Evolutionary conservation across 2,888 invertebrate genomes (phyloP), one percentile per base, ranked within the genome.

Genomic region (Atethmia centrago): DNA sequence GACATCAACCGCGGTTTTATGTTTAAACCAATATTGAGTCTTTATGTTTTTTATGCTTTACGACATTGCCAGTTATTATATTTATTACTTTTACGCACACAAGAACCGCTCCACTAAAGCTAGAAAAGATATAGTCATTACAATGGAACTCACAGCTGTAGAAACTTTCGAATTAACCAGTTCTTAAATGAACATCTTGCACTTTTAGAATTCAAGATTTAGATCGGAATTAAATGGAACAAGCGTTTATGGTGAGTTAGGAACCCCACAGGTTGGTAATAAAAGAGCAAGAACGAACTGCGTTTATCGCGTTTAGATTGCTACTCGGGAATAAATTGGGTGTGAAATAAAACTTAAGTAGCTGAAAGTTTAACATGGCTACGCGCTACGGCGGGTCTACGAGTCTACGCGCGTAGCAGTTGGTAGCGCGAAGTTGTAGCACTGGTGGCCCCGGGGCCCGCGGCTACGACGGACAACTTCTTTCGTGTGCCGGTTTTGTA

Each of bases 1-100:
- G 94, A 93, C 92, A 93, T 92, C 93, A 94, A 94, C 93, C 89
- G 91, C 90, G 82, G 90, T 91, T 94, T 95, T 94, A 95, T 92
- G 92, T 89, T 88, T 91, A 86, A 89, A 90, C 91, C 95, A 93
- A 93, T 95, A 94, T 94, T 94, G 92, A 90, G 90, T 90, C 92
- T 93, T 93, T 94, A 93, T 92, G 89, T 87, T 82, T 91, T 92
- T 92, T 90, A 92, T 92, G 87, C 84, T 93, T 94, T 92, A 93
- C 89, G 93, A 91, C 88, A 89, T 89, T 90, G 89, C 89, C 88
- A 87, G 91, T 91, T 91, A 91, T 91, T 86, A 87, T 69, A 83
- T 86, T 86, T 88, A 85, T 84, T 83, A 75, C 71, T 73, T 72
- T 75, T 62, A 65, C 28, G 31, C 25, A 72, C 55, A 67, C 55